Percentiles rank a stretch among this genome's conserved stretches.
phyloP scores from a whole-genome alignment of 1,140 invertebrate genomes.

The Nephila pilipes region DNA sequence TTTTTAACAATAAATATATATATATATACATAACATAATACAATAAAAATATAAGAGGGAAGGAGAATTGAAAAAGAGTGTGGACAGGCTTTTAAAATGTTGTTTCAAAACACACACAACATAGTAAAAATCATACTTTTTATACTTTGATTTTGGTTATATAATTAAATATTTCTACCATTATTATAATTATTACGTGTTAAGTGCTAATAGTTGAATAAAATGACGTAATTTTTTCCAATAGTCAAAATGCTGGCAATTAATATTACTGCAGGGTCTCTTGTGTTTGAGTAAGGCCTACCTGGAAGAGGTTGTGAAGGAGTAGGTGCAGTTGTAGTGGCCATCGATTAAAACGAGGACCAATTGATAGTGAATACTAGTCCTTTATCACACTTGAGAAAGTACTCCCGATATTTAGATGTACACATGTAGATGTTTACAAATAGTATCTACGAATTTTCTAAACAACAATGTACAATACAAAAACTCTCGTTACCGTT shows the following conservation, averaged over 20 bases:
- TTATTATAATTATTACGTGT: not conserved
- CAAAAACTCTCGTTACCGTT: constrained; percentile 58
- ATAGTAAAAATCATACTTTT: not conserved
- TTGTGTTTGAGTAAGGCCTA: constrained; percentile 58
- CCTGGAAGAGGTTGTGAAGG: constrained; percentile 75
- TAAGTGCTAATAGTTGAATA: not conserved
- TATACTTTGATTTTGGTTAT: not conserved
- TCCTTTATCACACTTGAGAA: not conserved
- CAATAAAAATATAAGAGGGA: too few relatives aligned
- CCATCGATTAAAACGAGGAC: constrained; percentile 67
- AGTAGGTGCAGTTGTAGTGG: constrained; percentile 73
- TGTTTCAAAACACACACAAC: not conserved
- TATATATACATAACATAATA: too few relatives aligned
- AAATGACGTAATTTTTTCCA: too few relatives aligned
- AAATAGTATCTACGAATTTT: constrained; percentile 42
- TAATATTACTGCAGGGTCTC: not conserved
- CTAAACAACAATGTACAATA: not conserved
- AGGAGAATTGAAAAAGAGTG: too few relatives aligned
- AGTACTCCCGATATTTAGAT: constrained; percentile 8
- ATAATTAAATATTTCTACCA: not conserved
- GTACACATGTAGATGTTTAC: constrained; percentile 55
- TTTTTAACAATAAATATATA: too few relatives aligned
- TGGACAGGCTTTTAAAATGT: not conserved
- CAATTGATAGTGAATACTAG: not conserved
- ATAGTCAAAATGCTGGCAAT: not conserved